Evolutionary conservation across 2,113 vertebrate species (phyloP).

Genomic region (Odocoileus hemionus): DNA sequence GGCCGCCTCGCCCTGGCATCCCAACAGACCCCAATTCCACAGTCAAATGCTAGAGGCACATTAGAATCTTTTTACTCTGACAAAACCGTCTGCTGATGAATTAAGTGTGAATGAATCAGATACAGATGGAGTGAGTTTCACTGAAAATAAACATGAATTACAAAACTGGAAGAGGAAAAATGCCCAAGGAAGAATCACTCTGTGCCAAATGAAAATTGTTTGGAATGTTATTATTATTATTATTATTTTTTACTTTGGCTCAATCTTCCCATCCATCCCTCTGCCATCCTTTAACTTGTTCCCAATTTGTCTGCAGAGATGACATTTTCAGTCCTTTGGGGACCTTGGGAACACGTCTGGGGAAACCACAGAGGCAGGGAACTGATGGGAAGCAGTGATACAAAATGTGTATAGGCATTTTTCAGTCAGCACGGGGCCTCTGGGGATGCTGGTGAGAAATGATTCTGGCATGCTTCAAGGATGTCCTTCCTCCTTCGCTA

Average conservation of each 20-base stretch:
- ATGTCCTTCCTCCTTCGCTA: background rate
- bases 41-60: background rate
- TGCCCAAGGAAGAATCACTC: conserved; percentile 49
- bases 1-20: background rate
- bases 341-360: background rate
- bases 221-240: conserved; percentile 6
- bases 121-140: conserved; percentile 60
- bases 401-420: background rate
- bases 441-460: background rate
- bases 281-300: background rate
- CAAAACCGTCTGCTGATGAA: conserved; percentile 39
- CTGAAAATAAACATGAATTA: conserved; percentile 65
- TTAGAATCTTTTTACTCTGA: background rate
- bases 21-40: background rate
- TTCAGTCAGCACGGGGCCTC: background rate
- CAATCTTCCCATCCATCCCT: background rate
- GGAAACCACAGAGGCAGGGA: background rate
- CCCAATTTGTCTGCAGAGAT: conserved; percentile 8
- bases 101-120: conserved; percentile 65
- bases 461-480: background rate
- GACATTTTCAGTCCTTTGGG: background rate
- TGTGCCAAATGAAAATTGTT: conserved; percentile 52
- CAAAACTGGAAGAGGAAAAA: conserved; percentile 53
- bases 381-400: conserved; percentile 33
- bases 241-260: conserved; percentile 49